Base-by-base conservation (phyloP, 2,888 invertebrate genomes). In the Plemyria rubiginata region DNA sequence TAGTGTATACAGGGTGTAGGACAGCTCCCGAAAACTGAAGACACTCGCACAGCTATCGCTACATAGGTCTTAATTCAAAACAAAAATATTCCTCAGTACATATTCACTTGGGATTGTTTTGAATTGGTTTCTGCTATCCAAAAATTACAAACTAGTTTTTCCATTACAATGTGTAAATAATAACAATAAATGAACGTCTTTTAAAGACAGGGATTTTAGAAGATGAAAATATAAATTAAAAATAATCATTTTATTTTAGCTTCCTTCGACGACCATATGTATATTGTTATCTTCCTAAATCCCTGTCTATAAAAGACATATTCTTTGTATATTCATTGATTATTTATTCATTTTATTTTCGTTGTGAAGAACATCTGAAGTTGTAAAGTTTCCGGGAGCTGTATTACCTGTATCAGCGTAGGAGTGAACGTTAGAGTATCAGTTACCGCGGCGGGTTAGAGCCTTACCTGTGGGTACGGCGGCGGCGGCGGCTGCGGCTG, bases 401-500 rank as follows among this genome's bases (percentile, higher is more conserved):
- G 11, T 38, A 7, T 38, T 38, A 3, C 11, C 2, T 16, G 15
- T 8, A 45, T 45, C 45, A 45, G 45, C 45, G 45, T 45, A 45
- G 2, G 45, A 45, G 16, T 45, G 16, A 9, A 5, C 16, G 45
- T 57, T 16, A 43, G 49, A 38, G 36, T 38, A 52, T n/a, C 11
- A 12, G 51, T 12, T 28, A 51, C 13, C 12, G 15, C 49, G 12
- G 36, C 43, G 52, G 62, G 50, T 54, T 56, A 49, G 61, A 56
- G 46, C 62, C 70, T 75, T 81, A 92, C 88, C 88, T 93, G 91
- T 56, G 92, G 92, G 79, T 94, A 94, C 72, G 94, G 96, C 28
- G 96, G 96, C 45, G 96, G 96, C 7, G 96, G 96, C 63, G 78
- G 80, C 62, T 71, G 74, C 62, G 70, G 68, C 56, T 52, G 62